These are phyloP conservation scores for Oryzias woworae DNA, from an alignment of 2,113 vertebrate species.

Conservation along the genomic window DNA sequence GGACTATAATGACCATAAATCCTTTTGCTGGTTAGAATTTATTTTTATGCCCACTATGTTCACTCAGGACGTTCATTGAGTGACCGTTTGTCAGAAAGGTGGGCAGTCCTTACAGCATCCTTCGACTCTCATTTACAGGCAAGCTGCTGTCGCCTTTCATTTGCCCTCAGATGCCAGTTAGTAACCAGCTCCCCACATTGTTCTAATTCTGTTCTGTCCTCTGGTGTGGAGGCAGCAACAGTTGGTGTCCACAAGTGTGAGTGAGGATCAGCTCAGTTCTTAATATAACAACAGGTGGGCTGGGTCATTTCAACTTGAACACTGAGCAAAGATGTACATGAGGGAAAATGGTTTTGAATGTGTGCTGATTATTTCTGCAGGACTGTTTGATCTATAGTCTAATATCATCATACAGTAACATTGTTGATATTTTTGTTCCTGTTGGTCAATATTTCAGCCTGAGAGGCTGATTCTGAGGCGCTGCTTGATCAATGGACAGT, in stretches of 20 bases:
- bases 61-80: neutral
- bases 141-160: slow-evolving; percentile 38
- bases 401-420: slow-evolving; percentile 20
- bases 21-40: neutral
- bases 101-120: neutral
- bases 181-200: slow-evolving; percentile 26
- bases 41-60: neutral
- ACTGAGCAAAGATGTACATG: slow-evolving; percentile 15
- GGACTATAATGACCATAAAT: too few relatives aligned
- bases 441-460: slow-evolving; percentile 46
- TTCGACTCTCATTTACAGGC: slow-evolving; percentile 19
- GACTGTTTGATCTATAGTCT: slow-evolving; percentile 15
- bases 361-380: slow-evolving; percentile 4
- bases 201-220: slow-evolving; percentile 56
- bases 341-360: neutral
- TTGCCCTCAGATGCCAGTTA: slow-evolving; percentile 36
- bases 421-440: slow-evolving; percentile 43
- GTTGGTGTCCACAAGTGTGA: slow-evolving; percentile 24
- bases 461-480: slow-evolving; percentile 18
- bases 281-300: slow-evolving; percentile 62
- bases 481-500: slow-evolving; percentile 43
- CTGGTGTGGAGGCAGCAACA: slow-evolving; percentile 34
- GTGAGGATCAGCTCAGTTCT: slow-evolving; percentile 26
- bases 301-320: slow-evolving; percentile 23
- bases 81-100: slow-evolving; percentile 3